Base-by-base conservation (phyloP, 2,888 invertebrate genomes). In the Gryllus longicercus region DNA sequence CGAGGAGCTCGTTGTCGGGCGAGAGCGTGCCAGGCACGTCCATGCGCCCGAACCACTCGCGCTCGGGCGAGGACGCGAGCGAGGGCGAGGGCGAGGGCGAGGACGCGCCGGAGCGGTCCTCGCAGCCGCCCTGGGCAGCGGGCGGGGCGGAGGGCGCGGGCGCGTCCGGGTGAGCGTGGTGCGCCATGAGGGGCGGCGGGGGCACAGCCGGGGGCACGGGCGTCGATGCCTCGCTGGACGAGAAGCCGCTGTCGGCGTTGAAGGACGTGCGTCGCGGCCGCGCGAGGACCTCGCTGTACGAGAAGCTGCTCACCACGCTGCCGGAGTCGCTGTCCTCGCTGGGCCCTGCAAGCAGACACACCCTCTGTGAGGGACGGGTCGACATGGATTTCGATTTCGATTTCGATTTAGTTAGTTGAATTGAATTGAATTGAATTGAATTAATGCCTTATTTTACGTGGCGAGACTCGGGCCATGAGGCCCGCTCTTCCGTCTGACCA, bases 191-290 rank as follows among this genome's bases (percentile, higher is more conserved):
- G 14, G 23, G 2, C 25, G 25, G 25, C 76, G 23, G 23, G 21
- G 10, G 23, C 76, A 12, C n/a, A 2, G 11, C 75, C 14, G 21
- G n/a, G 49, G 76, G 23, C 76, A 25, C 76, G 76, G 12, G 18
- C n/a, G 76, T 23, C 25, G 25, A 49, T 1, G 76, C 25, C 23
- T 16, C n/a, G 23, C 76, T 23, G 11, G 76, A 25, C 25, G 76
- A 76, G 25, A 76, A 25, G 76, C 76, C 25, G 49, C 76, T 76
- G 76, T 16, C 63, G 16, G 63, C 63, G 63, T 63, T 14, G 63
- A 63, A 63, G 63, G 63, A 63, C 14, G 63, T 5, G 14, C 63
- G 14, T 1, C 63, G 63, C 1, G 16, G n/a, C 16, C 63, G 63
- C 16, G 16, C 16, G 16, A 63, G 16, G 12, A 16, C 63, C 3